Evolutionary conservation across 2,888 invertebrate species (phyloP).

Genomic region (Dysmachus trigonus): DNA sequence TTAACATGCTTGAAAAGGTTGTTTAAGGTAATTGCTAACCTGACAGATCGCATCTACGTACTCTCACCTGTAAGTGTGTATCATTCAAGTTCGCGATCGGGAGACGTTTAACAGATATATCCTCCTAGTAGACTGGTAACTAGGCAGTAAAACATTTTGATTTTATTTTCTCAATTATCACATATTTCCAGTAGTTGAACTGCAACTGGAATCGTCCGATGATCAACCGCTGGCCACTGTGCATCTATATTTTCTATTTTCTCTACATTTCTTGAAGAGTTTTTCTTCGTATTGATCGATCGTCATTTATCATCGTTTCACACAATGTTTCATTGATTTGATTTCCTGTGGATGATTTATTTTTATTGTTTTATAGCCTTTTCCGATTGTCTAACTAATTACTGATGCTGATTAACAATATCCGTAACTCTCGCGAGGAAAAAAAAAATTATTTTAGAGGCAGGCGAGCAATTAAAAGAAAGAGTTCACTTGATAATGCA

Average conservation of each 20-base stretch:
- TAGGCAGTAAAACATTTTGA: neutral
- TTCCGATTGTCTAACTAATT: neutral
- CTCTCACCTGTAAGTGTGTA: neutral
- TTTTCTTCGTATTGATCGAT: neutral
- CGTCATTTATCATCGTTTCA: constrained; percentile 11
- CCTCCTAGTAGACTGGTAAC: neutral
- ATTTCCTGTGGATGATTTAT: neutral
- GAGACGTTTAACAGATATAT: neutral
- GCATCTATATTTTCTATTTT: neutral
- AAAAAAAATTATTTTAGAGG: no score
- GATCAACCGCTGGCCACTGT: neutral
- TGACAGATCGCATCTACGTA: neutral
- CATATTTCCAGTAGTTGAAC: neutral
- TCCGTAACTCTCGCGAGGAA: no score
- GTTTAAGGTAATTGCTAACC: neutral
- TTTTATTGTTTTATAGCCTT: neutral
- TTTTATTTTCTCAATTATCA: constrained; percentile 26
- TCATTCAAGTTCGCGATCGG: neutral
- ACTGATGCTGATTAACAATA: no score
- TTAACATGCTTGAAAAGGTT: neutral
- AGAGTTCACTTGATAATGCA: no score
- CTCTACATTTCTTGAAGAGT: neutral
- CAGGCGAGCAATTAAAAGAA: no score
- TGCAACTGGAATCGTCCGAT: neutral
- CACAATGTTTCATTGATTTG: constrained; percentile 21